These are phyloP conservation scores for Corythornis cristatus DNA, from an alignment of 2,113 vertebrate genomes.

Conservation along the genomic window DNA sequence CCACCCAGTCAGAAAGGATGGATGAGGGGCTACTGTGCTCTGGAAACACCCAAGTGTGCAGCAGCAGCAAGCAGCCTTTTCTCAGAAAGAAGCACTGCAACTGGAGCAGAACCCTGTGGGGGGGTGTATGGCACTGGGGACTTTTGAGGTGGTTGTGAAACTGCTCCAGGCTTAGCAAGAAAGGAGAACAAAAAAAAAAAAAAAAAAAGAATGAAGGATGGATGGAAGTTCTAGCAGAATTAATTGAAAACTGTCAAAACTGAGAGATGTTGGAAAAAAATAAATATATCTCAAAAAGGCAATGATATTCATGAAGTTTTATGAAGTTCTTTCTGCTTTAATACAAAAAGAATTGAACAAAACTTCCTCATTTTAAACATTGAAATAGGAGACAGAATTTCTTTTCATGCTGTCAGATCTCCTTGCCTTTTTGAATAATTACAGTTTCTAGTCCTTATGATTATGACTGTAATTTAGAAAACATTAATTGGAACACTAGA, in stretches of 20 bases:
- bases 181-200: neutral
- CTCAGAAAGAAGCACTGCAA: neutral
- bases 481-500: constrained; percentile 13
- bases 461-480: constrained; percentile 39
- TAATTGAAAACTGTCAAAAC: neutral
- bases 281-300: neutral
- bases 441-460: neutral
- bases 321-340: neutral
- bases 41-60: neutral
- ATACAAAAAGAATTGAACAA: neutral
- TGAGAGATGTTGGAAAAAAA: neutral
- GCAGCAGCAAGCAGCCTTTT: neutral
- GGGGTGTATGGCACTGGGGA: neutral
- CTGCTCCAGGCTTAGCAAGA: neutral
- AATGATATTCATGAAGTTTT: neutral
- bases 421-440: neutral
- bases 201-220: neutral
- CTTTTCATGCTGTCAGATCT: neutral
- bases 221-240: neutral
- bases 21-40: neutral
- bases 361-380: neutral
- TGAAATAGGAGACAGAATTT: neutral
- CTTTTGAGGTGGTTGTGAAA: neutral
- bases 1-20: neutral
- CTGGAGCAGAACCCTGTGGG: neutral